A percentile compares a stretch with the other conserved stretches of the same genome.
phyloP scores from a whole-genome alignment of 2,888 invertebrate genomes.

The Athalia rosae region DNA sequence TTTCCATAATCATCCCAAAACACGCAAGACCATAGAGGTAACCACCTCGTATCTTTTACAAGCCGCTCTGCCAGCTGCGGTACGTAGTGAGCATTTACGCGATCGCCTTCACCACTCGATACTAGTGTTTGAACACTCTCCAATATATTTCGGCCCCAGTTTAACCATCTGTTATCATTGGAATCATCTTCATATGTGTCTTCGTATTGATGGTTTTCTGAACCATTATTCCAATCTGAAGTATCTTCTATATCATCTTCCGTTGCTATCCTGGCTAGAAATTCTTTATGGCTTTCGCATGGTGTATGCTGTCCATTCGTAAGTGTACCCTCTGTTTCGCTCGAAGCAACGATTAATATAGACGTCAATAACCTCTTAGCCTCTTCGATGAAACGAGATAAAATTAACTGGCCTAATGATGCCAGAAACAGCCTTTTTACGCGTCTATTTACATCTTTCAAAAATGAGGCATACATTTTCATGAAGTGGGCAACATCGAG shows the following conservation, averaged over 20 bases:
- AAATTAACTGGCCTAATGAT: constrained; percentile 46
- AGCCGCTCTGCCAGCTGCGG: constrained; percentile 45
- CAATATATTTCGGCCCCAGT: constrained; percentile 14
- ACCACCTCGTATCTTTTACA: constrained; percentile 40
- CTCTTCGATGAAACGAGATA: background rate
- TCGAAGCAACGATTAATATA: background rate
- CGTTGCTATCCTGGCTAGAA: background rate
- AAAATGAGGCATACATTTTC: constrained; percentile 46
- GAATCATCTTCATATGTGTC: constrained; percentile 5
- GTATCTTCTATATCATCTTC: too few relatives aligned
- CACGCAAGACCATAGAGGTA: constrained; percentile 48
- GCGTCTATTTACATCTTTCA: constrained; percentile 37
- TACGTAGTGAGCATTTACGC: constrained; percentile 45
- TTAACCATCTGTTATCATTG: background rate
- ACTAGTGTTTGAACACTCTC: constrained; percentile 7
- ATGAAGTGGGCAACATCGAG: constrained; percentile 52
- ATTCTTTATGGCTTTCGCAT: constrained; percentile 12
- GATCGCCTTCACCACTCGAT: too few relatives aligned
- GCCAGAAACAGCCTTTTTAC: constrained; percentile 48
- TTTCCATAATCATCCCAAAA: constrained; percentile 47
- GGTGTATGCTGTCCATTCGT: background rate
- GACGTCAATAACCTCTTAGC: constrained; percentile 19
- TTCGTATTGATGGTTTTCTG: constrained; percentile 8
- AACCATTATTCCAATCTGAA: too few relatives aligned
- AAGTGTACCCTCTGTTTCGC: constrained; percentile 28